Evolutionary conservation across 2,797 vertebrate species (phyloP), one percentile per base, ranked within the genome.

Genomic region (Pseudomugil tenellus): DNA sequence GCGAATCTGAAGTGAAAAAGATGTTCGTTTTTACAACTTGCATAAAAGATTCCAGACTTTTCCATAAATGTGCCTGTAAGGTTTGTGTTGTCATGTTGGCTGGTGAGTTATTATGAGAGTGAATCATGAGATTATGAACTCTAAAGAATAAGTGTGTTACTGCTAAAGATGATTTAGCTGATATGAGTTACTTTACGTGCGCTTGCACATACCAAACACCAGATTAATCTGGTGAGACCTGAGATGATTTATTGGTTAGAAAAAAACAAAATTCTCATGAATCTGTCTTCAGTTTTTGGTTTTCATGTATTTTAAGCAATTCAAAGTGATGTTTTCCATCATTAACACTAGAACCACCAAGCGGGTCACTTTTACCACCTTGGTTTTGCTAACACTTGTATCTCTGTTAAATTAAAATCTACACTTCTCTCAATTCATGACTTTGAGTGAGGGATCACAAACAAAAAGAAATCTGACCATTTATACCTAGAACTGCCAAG

Each of bases 1-100:
- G 63, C 94, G 94, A 53, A 95, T 94, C 94, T 95, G 74, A 26
- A 58, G 23, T 19, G 3, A 63, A 32, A 32, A 48, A 37, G 37
- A 63, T 12, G 19, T 39, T 5, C 41, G 41, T 65, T 55, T 52
- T 12, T 23, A 35, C 31, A 23, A 4, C 17, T 46, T 35, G 39
- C 32, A 52, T 4, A 39, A 11, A 60, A 25, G 10, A 11, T 23
- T 32, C 12, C 12, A 35, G 41, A 1, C 39, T 41, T 43, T 17
- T n/a, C 41, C 7, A n/a, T 43, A 17, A 43, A 19, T 43, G 46
- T 49, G 23, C 6, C 48, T 14, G 8, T 32, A 51, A 25, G 23
- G 11, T 51, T 51, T 12, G 6, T 6, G 48, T 51, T 25, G 23
- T 49, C 48, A 51, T 26, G 21, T 51, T 14, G 11, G 7, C 48